Evolutionary conservation across 2,797 vertebrate genomes (phyloP).

Genomic region (Silurus aristotelis): DNA sequence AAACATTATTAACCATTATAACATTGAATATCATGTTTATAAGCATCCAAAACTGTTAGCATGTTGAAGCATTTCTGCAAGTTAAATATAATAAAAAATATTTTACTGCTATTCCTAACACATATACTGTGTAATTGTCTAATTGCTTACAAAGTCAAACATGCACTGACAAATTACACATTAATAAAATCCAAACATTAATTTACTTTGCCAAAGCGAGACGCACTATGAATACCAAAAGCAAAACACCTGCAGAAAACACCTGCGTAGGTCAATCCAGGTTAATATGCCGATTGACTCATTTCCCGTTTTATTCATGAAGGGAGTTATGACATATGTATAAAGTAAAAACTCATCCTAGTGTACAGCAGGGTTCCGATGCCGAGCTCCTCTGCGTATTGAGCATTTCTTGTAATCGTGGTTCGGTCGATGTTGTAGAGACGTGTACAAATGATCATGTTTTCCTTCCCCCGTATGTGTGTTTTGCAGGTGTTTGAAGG

Average conservation of each 20-base stretch:
- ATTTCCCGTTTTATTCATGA: not conserved
- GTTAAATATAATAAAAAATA: no score
- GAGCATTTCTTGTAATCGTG: not conserved
- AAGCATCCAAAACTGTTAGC: not conserved
- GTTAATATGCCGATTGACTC: not conserved
- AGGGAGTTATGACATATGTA: no score
- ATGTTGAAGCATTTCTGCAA: not conserved
- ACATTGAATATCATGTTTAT: not conserved
- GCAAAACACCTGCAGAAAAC: not conserved
- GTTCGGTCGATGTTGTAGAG: not conserved
- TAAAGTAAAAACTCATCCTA: not conserved
- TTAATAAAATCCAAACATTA: not conserved
- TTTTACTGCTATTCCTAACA: not conserved
- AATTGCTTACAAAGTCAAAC: not conserved
- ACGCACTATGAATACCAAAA: not conserved
- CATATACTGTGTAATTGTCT: not conserved
- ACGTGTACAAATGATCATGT: not conserved
- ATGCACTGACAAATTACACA: not conserved
- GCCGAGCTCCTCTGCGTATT: not conserved
- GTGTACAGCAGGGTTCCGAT: not conserved
- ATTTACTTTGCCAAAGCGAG: not conserved
- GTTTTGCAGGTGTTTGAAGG: conserved; percentile 86
- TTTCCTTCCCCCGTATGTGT: not conserved
- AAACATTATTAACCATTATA: no score
- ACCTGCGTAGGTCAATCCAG: not conserved